Percentiles rank a stretch among this genome's conserved stretches.
Conservation (phyloP, 2,113 vertebrate species). For the Zapus hudsonius region DNA sequence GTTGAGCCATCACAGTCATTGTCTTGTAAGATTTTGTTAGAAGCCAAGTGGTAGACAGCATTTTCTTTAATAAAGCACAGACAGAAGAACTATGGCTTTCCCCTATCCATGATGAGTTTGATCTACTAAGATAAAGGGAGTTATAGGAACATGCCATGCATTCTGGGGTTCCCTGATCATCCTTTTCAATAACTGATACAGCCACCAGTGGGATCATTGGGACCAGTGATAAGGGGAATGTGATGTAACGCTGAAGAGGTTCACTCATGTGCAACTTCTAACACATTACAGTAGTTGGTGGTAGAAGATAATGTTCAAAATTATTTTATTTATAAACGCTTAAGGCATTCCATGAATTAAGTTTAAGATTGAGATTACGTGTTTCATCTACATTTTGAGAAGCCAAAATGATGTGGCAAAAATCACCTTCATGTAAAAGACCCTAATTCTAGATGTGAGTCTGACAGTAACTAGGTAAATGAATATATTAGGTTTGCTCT, state of each 20-base stretch:
- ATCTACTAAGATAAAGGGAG: background rate
- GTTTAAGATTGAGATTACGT: slow-evolving; percentile 20
- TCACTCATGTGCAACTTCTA: background rate
- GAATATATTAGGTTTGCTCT: background rate
- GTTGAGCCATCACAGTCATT: background rate
- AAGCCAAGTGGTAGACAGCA: background rate
- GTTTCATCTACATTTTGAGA: slow-evolving; percentile 17
- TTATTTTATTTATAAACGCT: background rate
- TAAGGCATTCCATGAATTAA: slow-evolving; percentile 12
- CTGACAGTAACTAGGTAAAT: background rate
- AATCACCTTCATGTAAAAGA: background rate
- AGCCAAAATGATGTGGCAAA: background rate
- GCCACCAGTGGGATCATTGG: background rate
- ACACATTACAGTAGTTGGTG: background rate
- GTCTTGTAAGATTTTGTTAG: background rate
- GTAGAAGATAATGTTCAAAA: background rate
- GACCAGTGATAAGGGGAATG: background rate
- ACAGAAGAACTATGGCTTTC: background rate
- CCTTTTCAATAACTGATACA: background rate
- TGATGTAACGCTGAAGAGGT: background rate
- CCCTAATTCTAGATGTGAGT: background rate
- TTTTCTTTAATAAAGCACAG: background rate
- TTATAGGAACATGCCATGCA: background rate
- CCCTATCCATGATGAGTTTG: background rate
- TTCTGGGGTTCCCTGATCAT: background rate